phyloP scores from a whole-genome alignment of 2,888 invertebrate species.

The Caenorhabditis drosophilae region DNA sequence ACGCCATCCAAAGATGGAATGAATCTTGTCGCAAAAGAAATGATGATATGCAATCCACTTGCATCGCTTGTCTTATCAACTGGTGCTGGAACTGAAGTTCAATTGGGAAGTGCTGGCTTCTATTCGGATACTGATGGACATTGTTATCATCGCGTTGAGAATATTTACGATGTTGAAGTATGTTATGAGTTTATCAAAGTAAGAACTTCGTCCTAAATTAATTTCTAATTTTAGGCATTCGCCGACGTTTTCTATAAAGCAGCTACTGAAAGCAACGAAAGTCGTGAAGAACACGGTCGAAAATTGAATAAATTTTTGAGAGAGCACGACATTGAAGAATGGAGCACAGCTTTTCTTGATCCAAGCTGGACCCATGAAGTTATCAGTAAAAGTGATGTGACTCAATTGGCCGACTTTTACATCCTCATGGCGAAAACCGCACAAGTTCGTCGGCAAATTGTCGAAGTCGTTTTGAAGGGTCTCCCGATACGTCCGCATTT shows the following conservation, averaged over 20 bases:
- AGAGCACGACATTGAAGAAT: slow-evolving; percentile 63
- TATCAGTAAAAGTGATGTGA: slow-evolving; percentile 50
- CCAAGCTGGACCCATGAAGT: slow-evolving; percentile 66
- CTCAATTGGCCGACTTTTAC: slow-evolving; percentile 59
- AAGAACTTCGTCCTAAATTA: not conserved
- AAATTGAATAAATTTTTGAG: slow-evolving; percentile 56
- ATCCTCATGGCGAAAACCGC: slow-evolving; percentile 57
- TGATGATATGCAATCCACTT: slow-evolving; percentile 59
- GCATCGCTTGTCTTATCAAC: slow-evolving; percentile 57
- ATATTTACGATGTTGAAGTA: slow-evolving; percentile 51
- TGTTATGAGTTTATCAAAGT: not conserved
- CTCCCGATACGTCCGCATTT: slow-evolving; percentile 56
- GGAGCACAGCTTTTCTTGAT: slow-evolving; percentile 63
- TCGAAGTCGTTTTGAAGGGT: slow-evolving; percentile 60
- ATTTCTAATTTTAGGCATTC: slow-evolving; percentile 31
- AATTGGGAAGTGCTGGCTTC: slow-evolving; percentile 59
- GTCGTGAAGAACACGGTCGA: slow-evolving; percentile 23
- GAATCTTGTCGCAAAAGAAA: slow-evolving; percentile 64
- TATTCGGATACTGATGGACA: slow-evolving; percentile 44
- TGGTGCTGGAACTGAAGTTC: slow-evolving; percentile 62
- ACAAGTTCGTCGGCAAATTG: slow-evolving; percentile 60
- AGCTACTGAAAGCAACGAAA: slow-evolving; percentile 43
- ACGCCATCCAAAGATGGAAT: slow-evolving; percentile 65
- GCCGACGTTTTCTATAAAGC: slow-evolving; percentile 54
- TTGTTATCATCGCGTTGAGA: slow-evolving; percentile 59